Percentiles rank a stretch among this genome's conserved stretches.
These are phyloP conservation scores for Siniperca undulata DNA, from an alignment of 2,797 vertebrate species.

Conservation along the genomic window DNA sequence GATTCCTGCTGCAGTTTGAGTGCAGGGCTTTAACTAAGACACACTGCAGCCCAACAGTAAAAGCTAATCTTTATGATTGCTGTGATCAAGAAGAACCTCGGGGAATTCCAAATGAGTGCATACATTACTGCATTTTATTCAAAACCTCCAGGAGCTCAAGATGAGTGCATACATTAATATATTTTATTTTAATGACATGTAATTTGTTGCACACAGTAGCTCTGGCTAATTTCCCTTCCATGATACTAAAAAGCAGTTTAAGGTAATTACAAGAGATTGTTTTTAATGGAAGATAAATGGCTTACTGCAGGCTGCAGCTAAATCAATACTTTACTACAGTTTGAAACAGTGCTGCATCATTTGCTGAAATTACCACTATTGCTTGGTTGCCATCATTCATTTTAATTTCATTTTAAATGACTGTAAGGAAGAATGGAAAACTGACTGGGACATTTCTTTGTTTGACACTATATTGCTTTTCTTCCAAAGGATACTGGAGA, in stretches of 20 bases:
- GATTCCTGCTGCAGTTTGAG: not conserved
- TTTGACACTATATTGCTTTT: conserved; percentile 52
- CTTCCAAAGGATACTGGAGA: conserved; percentile 16
- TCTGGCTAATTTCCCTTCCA: conserved; percentile 53
- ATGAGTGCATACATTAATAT: conserved; percentile 64
- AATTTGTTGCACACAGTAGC: conserved; percentile 61
- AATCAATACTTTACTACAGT: conserved; percentile 75
- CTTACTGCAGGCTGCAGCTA: conserved; percentile 72
- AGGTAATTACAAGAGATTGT: conserved; percentile 72
- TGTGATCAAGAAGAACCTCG: conserved; percentile 47
- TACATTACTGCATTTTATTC: conserved; percentile 63
- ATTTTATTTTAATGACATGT: conserved; percentile 66
- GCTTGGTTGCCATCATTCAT: conserved; percentile 77
- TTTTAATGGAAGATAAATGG: conserved; percentile 74
- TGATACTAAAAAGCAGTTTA: conserved; percentile 61
- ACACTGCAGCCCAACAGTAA: conserved; percentile 1
- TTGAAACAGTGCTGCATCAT: conserved; percentile 71
- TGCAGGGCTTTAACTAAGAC: conserved; percentile 6
- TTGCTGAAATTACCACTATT: conserved; percentile 78
- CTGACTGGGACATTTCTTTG: conserved; percentile 48
- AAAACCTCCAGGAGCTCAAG: conserved; percentile 56
- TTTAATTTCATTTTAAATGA: conserved; percentile 79
- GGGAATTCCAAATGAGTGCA: conserved; percentile 58
- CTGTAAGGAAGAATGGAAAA: conserved; percentile 62
- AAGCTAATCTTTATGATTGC: conserved; percentile 35